Conservation (phyloP, 2,888 invertebrate species). For the Criorhina ranunculi region DNA sequence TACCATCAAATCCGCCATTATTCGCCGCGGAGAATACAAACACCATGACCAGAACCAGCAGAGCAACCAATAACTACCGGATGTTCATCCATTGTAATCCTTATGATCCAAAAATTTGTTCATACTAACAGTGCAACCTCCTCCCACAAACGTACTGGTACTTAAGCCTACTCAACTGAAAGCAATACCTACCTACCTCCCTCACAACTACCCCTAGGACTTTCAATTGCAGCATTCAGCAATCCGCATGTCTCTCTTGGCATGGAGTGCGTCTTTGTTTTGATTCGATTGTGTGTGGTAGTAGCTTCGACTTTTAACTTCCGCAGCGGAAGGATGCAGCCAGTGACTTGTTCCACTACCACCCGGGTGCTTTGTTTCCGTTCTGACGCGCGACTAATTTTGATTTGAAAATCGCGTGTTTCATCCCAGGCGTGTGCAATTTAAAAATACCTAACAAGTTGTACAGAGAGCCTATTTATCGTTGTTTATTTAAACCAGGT, state of each 20-base stretch:
- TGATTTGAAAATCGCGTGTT: background rate
- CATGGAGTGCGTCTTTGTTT: conserved; percentile 69
- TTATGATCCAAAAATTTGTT: conserved; percentile 58
- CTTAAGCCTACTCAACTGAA: conserved; percentile 64
- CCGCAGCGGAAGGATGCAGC: conserved; percentile 66
- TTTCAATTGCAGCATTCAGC: conserved; percentile 69
- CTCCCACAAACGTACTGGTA: conserved; percentile 2
- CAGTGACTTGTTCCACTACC: conserved; percentile 56
- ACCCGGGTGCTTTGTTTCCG: conserved; percentile 39
- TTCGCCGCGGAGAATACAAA: conserved; percentile 47
- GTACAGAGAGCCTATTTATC: conserved; percentile 3
- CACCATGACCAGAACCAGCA: conserved; percentile 37
- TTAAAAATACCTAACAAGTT: conserved; percentile 6
- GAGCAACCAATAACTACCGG: conserved; percentile 58
- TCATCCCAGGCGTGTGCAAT: conserved; percentile 10
- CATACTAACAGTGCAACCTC: conserved; percentile 28
- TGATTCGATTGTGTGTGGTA: conserved; percentile 70
- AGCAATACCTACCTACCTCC: conserved; percentile 12
- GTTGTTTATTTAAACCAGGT: conserved; percentile 12
- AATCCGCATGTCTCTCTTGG: conserved; percentile 71
- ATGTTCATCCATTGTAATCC: conserved; percentile 73
- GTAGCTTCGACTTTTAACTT: conserved; percentile 60
- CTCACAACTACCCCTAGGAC: conserved; percentile 12
- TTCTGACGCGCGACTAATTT: conserved; percentile 50
- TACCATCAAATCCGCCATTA: conserved; percentile 53